phyloP scores from a whole-genome alignment of 2,797 vertebrate genomes.

The Spinus pinus region DNA sequence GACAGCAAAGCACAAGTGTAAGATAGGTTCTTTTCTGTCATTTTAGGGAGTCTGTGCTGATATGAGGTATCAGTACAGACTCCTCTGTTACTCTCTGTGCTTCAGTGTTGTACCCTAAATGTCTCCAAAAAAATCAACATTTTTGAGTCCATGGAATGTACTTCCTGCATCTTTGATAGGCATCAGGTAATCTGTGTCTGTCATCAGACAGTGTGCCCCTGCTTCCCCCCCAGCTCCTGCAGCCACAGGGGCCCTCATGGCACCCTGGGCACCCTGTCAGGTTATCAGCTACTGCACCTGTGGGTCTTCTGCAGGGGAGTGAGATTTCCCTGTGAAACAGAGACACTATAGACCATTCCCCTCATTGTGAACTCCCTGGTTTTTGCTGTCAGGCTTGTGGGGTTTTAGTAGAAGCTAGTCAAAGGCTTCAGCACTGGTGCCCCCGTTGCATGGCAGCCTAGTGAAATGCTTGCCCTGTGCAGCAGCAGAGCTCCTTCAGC shows the following conservation, averaged over 20 bases:
- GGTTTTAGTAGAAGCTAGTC: neutral
- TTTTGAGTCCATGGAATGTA: neutral
- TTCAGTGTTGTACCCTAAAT: neutral
- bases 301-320: neutral
- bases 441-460: accelerated
- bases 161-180: neutral
- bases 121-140: neutral
- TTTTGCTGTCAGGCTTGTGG: neutral
- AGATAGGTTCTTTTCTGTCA: neutral
- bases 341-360: neutral
- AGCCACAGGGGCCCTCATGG: accelerated
- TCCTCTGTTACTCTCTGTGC: neutral
- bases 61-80: neutral
- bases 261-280: neutral
- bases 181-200: neutral
- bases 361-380: neutral
- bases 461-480: neutral
- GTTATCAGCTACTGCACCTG: neutral
- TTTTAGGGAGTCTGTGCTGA: neutral
- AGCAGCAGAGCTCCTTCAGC: neutral
- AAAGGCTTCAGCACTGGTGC: neutral
- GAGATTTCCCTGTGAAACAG: neutral
- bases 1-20: neutral
- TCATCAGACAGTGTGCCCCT: neutral
- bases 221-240: neutral